Conservation (phyloP, 92 coral and sea anemone species). For the Ricordea florida region DNA sequence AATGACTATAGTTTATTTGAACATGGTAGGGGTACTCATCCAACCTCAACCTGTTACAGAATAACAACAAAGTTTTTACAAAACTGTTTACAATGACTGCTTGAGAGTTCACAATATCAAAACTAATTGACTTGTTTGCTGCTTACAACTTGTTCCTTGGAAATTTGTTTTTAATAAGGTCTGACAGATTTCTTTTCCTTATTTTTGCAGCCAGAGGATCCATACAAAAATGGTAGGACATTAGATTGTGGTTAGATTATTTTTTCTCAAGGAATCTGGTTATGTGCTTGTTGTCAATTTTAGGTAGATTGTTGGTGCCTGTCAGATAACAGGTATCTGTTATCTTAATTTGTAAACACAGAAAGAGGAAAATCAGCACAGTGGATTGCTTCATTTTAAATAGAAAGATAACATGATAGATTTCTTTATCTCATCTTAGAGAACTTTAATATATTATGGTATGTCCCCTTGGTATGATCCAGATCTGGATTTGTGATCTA, state of each 20-base stretch:
- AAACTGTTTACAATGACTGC: neutral
- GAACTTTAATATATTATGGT: too few relatives aligned
- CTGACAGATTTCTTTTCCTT: neutral
- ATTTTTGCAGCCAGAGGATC: constrained; percentile 54
- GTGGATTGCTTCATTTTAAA: neutral
- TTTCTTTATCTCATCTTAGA: too few relatives aligned
- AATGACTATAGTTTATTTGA: too few relatives aligned
- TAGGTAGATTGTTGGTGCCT: neutral
- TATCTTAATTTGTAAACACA: neutral
- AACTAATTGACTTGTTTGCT: neutral
- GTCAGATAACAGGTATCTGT: neutral
- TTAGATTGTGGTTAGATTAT: too few relatives aligned
- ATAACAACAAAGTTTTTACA: neutral
- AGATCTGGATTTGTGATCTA: too few relatives aligned
- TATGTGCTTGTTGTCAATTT: neutral
- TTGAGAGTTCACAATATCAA: neutral
- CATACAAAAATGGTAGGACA: constrained; percentile 91
- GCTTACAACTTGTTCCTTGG: neutral
- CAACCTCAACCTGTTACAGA: too few relatives aligned
- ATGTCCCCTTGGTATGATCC: too few relatives aligned
- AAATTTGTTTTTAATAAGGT: neutral
- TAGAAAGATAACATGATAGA: neutral
- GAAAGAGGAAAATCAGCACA: neutral
- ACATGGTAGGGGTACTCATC: too few relatives aligned
- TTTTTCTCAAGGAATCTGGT: neutral